Percentiles rank a stretch among this genome's conserved stretches.
These are phyloP conservation scores for Tetraodon nigroviridis DNA, from an alignment of 2,113 vertebrate species.

Conservation along the genomic window DNA sequence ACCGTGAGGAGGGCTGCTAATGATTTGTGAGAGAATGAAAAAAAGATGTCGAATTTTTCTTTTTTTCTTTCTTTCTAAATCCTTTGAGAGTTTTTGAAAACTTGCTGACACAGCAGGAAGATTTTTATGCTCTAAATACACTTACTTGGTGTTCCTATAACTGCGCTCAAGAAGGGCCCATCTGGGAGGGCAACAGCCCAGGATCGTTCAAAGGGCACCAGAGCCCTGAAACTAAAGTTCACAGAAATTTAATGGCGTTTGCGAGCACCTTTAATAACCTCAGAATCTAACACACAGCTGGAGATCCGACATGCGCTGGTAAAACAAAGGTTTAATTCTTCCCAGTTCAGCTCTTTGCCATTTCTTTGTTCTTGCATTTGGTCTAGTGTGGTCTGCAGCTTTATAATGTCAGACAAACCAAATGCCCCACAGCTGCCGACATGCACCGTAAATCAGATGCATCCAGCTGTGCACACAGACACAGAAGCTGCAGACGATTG, in stretches of 20 bases:
- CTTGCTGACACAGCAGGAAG: conserved; percentile 33
- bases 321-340: too few species aligned
- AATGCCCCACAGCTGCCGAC: not conserved
- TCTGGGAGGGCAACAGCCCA: conserved; percentile 13
- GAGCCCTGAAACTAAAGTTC: conserved; percentile 11
- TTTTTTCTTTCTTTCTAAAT: not conserved
- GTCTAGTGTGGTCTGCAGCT: conserved; percentile 6
- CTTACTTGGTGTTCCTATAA: conserved; percentile 19
- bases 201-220: conserved; percentile 41
- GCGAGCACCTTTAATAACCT: not conserved
- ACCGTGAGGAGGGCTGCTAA: too few species aligned
- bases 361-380: conserved; percentile 16
- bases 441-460: too few species aligned
- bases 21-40: too few species aligned
- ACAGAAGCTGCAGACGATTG: too few species aligned
- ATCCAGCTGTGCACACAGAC: not conserved
- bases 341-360: too few species aligned
- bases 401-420: conserved; percentile 13
- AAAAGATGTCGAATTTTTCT: not conserved
- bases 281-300: too few species aligned
- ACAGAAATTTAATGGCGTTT: conserved; percentile 44
- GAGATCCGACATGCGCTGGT: too few species aligned
- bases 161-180: not conserved
- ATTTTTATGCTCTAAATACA: conserved; percentile 1
- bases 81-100: not conserved